Conservation (phyloP, 2,888 invertebrate species). For the Torymus auratus region DNA sequence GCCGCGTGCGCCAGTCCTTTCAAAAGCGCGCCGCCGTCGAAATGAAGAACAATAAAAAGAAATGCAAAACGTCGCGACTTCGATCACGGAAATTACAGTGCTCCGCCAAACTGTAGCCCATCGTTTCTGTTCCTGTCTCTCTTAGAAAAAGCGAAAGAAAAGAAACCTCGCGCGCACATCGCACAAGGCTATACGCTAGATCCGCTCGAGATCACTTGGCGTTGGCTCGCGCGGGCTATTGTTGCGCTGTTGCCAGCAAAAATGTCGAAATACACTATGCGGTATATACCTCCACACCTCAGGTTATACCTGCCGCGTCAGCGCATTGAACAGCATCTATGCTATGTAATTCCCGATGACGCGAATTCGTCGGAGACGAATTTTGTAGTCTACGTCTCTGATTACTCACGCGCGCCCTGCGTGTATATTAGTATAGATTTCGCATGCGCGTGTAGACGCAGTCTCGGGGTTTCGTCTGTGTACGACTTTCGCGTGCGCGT, state of each 20-base stretch:
- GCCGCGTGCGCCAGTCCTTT: background rate
- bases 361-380: background rate
- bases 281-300: background rate
- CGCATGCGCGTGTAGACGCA: too few species aligned
- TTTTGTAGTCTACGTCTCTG: too few species aligned
- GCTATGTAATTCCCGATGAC: constrained; percentile 11
- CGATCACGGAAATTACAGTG: constrained; percentile 58
- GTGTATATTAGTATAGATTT: too few species aligned
- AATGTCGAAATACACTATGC: background rate
- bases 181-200: background rate
- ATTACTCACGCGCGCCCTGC: too few species aligned
- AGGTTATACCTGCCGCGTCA: too few species aligned
- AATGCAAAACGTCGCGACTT: constrained; percentile 20
- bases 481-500: too few species aligned
- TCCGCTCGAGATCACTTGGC: constrained; percentile 9
- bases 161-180: background rate
- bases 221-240: background rate
- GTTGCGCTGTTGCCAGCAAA: background rate
- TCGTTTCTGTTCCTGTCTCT: too few species aligned
- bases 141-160: background rate
- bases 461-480: too few species aligned
- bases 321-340: too few species aligned
- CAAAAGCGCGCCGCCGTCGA: background rate
- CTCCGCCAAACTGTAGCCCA: too few species aligned
- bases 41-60: too few species aligned